Evolutionary conservation across 2,797 vertebrate species (phyloP), one percentile per base, ranked within the genome.

Genomic region (Galago senegalensis): DNA sequence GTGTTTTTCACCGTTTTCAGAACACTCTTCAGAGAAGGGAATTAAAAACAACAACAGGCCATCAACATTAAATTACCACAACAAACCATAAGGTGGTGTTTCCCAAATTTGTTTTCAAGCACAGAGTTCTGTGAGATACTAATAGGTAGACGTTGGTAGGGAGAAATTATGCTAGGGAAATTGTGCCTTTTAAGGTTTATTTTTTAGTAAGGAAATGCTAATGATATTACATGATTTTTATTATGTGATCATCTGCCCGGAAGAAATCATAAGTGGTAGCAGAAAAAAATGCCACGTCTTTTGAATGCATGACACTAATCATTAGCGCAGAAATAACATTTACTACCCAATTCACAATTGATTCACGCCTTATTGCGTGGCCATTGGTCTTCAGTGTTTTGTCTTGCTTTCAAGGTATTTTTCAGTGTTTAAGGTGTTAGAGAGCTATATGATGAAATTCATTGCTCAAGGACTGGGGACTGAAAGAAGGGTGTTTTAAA

Each of bases 1-100:
- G 37, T 76, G 37, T 75, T 85, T 92, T 91, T 83, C 56, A 89
- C n/a, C 46, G 69, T 56, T 92, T 96, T 97, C 73, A 95, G 86
- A 95, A 95, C n/a, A 84, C 13, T 53, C 60, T 58, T 29, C 34
- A 43, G 23, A 95, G 49, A 23, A 93, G 67, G 8, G 49, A 72
- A 79, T 84, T 82, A 16, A 90, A 90, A 73, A 65, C 34, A n/a
- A 11, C 67, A 86, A 49, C 18, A 67, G 70, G 34, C 56, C 31
- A 80, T 67, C n/a, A 76, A 87, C 25, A 56, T 23, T 67, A 46
- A 89, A 56, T 85, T 85, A 34, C n/a, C 65, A 89, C 93, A 72
- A 53, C 91, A 80, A 86, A 79, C 34, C 17, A 89, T 93, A 84
- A 92, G 53, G 31, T 40, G 80, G 2, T 65, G 37, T 87, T 80